These are phyloP conservation scores for Drosophila kambysellisi DNA, from an alignment of 2,888 invertebrate species.

Conservation along the genomic window DNA sequence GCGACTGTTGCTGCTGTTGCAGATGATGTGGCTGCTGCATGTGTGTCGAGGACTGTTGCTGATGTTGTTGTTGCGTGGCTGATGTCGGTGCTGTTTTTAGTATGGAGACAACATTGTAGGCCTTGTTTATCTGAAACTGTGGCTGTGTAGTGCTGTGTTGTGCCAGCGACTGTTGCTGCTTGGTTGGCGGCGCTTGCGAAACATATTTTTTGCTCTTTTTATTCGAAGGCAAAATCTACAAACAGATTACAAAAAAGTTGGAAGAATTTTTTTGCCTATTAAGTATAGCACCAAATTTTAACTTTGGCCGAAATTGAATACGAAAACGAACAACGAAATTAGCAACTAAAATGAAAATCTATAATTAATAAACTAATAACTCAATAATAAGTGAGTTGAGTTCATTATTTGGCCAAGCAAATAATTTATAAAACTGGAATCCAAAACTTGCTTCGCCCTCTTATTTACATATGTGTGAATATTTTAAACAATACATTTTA, in stretches of 20 bases:
- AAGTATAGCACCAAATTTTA: constrained; percentile 1
- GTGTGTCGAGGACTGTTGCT: constrained; percentile 12
- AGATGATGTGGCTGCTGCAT: constrained; percentile 32
- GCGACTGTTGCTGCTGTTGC: constrained; percentile 37
- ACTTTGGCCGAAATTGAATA: neutral
- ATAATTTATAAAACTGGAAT: constrained; percentile 7
- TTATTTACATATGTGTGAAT: neutral
- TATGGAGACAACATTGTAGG: constrained; percentile 76
- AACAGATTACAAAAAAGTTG: constrained; percentile 72
- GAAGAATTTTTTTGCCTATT: constrained; percentile 12
- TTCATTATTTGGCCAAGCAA: constrained; percentile 19
- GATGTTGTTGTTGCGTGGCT: constrained; percentile 25
- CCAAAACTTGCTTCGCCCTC: neutral
- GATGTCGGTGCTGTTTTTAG: constrained; percentile 62
- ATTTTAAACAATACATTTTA: neutral
- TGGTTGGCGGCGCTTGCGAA: constrained; percentile 54
- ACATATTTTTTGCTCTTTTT: constrained; percentile 81
- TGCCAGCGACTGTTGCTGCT: constrained; percentile 47
- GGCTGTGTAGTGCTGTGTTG: constrained; percentile 64
- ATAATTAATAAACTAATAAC: neutral
- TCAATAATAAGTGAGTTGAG: neutral
- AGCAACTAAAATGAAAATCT: constrained; percentile 8
- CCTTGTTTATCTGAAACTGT: constrained; percentile 77
- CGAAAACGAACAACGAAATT: constrained; percentile 1
- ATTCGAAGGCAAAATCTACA: constrained; percentile 79